Evolutionary conservation across 2,797 vertebrate species (phyloP).

Genomic region (Falco peregrinus): DNA sequence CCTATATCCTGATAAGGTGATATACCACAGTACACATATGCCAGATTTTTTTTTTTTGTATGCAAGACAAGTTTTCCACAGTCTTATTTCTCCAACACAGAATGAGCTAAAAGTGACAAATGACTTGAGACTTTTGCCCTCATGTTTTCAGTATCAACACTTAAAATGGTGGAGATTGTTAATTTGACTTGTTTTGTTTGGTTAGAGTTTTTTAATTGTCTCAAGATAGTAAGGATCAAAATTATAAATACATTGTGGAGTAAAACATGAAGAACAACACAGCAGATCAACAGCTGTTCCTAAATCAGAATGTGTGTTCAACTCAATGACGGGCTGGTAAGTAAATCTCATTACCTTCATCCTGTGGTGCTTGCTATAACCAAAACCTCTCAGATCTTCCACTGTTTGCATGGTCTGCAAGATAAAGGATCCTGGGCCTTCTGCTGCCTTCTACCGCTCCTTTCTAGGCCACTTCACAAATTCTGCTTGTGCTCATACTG

Average conservation of each 20-base stretch:
- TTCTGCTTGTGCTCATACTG: background rate
- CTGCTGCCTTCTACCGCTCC: background rate
- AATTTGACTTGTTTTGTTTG: background rate
- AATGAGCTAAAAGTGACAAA: background rate
- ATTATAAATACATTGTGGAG: background rate
- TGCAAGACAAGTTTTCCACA: background rate
- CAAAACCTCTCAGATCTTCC: background rate
- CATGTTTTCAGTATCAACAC: background rate
- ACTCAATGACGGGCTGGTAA: background rate
- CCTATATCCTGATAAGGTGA: slow-evolving; percentile 26
- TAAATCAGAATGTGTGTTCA: background rate
- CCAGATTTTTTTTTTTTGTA: background rate
- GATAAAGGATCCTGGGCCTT: background rate
- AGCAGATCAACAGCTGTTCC: background rate
- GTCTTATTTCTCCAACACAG: background rate
- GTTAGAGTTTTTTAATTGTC: background rate
- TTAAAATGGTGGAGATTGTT: background rate
- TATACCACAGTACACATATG: background rate
- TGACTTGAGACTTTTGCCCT: background rate
- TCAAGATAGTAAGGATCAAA: background rate
- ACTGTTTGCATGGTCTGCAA: background rate
- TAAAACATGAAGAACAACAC: background rate
- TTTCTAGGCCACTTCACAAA: background rate
- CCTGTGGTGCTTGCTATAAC: background rate
- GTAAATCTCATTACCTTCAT: background rate